Evolutionary conservation across 2,797 vertebrate genomes (phyloP), one percentile per base, ranked within the genome.

Genomic region (Acrossocheilus fasciatus): DNA sequence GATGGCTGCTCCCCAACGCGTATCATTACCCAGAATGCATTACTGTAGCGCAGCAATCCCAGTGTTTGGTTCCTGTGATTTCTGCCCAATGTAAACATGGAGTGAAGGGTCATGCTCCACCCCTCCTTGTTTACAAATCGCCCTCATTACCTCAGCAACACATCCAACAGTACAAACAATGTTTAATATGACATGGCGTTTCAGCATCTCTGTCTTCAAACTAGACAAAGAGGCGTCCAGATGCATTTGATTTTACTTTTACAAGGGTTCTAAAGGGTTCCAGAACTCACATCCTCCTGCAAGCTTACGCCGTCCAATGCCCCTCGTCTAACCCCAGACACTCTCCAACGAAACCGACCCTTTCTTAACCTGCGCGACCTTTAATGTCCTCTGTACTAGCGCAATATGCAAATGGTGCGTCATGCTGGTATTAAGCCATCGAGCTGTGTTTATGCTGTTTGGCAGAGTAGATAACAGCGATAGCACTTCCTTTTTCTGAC

Each of bases 11-110:
- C 14, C 26, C 75, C 59, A 73, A 41, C 4, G 54, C 30, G n/a
- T 70, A 81, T 74, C 30, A 52, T 62, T 87, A 84, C 86, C 86
- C 84, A 89, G 66, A 89, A 89, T 86, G 88, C 86, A 80, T n/a
- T 75, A 57, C 34, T 64, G 72, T 6, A 64, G 26, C 23, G 15
- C 52, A 73, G 59, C 62, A 76, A 84, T 89, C 86, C 84, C 86
- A 89, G 86, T 50, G n/a, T 87, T 75, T 52, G 84, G 54, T 30
- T 80, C n/a, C 78, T 89, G 82, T 85, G 84, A 85, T 87, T 83
- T 88, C 83, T 43, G 72, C 85, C 85, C 86, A 90, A 83, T 64
- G 86, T 91, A 91, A 90, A 91, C 90, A 89, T 14, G 34, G n/a
- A 39, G 66, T 43, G 34, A n/a, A 89, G 74, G 59, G 57, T 84